These are phyloP conservation scores for Drosophila azteca DNA, from an alignment of 1,140 invertebrate species.

Conservation along the genomic window DNA sequence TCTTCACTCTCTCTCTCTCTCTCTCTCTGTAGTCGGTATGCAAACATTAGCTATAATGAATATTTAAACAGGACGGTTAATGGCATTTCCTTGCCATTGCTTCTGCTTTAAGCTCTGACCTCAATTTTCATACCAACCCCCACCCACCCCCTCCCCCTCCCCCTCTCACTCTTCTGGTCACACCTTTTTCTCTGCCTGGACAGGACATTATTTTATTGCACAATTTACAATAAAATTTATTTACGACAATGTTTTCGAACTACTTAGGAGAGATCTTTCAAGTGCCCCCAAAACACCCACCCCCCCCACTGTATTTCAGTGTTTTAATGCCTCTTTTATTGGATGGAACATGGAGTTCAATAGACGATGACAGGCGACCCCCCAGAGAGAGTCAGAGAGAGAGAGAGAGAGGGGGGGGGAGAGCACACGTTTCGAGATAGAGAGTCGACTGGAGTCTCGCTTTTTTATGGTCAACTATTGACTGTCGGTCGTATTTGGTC, in stretches of 20 bases:
- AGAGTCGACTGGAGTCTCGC: not conserved
- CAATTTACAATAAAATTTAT: constrained; percentile 80
- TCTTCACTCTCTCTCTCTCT: too few relatives aligned
- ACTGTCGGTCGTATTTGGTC: constrained; percentile 57
- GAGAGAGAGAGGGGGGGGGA: too few relatives aligned
- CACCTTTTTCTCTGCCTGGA: constrained; percentile 40
- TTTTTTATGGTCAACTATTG: constrained; percentile 77
- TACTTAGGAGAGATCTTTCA: constrained; percentile 55
- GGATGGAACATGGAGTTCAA: constrained; percentile 73
- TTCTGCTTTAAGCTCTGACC: constrained; percentile 44
- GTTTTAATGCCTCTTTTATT: constrained; percentile 80
- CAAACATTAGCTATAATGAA: constrained; percentile 54
- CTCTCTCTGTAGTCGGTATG: not conserved
- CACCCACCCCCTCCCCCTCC: too few relatives aligned
- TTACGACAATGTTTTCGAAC: constrained; percentile 76
- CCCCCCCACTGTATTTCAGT: constrained; percentile 20
- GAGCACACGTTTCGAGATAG: constrained; percentile 26
- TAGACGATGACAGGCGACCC: constrained; percentile 52
- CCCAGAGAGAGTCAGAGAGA: too few relatives aligned
- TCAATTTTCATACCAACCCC: too few relatives aligned
- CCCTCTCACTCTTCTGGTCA: constrained; percentile 11
- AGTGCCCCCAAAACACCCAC: constrained; percentile 14
- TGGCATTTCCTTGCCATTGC: constrained; percentile 13
- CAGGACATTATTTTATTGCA: constrained; percentile 51
- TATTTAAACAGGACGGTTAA: constrained; percentile 56